phyloP scores from a whole-genome alignment of 2,113 vertebrate genomes.

The Tapirus terrestris region DNA sequence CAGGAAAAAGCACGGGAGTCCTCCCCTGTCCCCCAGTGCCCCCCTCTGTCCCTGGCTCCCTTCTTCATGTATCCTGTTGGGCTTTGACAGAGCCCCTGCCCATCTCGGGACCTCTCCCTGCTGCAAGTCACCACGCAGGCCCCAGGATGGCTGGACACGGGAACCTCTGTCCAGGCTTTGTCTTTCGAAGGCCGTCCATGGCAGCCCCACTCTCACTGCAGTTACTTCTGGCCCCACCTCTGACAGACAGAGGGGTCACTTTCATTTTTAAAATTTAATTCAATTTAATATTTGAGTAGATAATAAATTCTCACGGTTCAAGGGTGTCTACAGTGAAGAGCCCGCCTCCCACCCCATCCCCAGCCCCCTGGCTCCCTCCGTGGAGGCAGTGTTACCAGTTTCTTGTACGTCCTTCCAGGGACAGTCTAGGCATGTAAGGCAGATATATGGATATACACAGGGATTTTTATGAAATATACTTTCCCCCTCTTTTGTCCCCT shows the following conservation, averaged over 20 bases:
- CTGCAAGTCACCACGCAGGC: neutral
- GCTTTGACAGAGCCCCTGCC: neutral
- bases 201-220: neutral
- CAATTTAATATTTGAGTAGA: slow-evolving; percentile 55
- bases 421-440: neutral
- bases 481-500: neutral
- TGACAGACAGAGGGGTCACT: slow-evolving; percentile 59
- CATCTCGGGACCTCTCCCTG: neutral
- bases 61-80: neutral
- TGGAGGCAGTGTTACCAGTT: neutral
- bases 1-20: neutral
- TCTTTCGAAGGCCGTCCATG: neutral
- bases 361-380: neutral
- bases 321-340: neutral
- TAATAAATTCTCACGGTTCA: slow-evolving; percentile 58
- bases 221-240: neutral
- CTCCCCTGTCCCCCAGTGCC: accelerated
- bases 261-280: slow-evolving; percentile 59
- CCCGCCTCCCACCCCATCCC: neutral
- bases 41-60: neutral
- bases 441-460: neutral
- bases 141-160: neutral
- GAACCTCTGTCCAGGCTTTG: neutral
- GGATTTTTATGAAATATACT: neutral
- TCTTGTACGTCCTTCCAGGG: neutral